Evolutionary conservation across 2,797 vertebrate species (phyloP).

Genomic region (Crenichthys baileyi): DNA sequence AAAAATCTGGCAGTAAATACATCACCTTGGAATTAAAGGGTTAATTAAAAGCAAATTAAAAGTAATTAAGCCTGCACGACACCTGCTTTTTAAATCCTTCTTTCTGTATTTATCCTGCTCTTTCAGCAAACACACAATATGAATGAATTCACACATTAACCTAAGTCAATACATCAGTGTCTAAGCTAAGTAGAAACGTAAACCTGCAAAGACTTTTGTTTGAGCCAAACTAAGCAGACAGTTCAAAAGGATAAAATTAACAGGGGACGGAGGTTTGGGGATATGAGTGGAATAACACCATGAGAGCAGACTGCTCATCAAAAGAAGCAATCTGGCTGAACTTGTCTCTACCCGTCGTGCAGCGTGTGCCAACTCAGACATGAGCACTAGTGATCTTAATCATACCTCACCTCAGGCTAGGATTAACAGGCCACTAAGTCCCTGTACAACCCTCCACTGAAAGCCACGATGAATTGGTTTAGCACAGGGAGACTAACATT

Average conservation of each 20-base stretch:
- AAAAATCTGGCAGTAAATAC: constrained; percentile 49
- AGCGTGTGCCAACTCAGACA: constrained; percentile 68
- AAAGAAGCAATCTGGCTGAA: constrained; percentile 73
- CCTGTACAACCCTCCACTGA: constrained; percentile 55
- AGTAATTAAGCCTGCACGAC: constrained; percentile 79
- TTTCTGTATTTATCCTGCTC: constrained; percentile 67
- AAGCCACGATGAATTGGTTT: constrained; percentile 49
- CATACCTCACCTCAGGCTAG: constrained; percentile 71
- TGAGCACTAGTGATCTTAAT: constrained; percentile 74
- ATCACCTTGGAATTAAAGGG: constrained; percentile 71
- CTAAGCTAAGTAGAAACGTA: constrained; percentile 80
- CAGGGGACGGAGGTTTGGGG: constrained; percentile 48
- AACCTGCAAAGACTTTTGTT: constrained; percentile 66
- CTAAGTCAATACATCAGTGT: constrained; percentile 73
- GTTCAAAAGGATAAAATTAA: constrained; percentile 73
- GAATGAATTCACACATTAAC: constrained; percentile 72
- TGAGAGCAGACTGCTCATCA: constrained; percentile 76
- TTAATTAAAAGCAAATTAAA: constrained; percentile 86
- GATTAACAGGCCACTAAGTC: constrained; percentile 76
- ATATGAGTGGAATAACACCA: constrained; percentile 69
- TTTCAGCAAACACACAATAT: constrained; percentile 70
- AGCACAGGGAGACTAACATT: constrained; percentile 18
- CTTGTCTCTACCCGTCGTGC: constrained; percentile 62
- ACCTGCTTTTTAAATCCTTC: constrained; percentile 77
- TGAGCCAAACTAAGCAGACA: constrained; percentile 61